phyloP scores from a whole-genome alignment of 1,140 invertebrate genomes.

The Zaprionus africanus region DNA sequence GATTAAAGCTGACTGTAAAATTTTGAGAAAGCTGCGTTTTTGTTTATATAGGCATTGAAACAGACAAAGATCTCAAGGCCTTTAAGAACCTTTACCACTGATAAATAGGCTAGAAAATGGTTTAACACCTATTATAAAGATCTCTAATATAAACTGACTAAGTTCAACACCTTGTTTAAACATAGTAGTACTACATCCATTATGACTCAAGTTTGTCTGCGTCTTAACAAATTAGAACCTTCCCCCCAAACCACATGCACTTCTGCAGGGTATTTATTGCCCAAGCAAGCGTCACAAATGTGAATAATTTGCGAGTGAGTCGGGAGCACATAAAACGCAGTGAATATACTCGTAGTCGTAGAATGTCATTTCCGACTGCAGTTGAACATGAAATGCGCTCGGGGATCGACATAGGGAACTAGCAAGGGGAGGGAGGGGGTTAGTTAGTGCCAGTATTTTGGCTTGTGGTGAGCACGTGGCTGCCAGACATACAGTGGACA shows the following conservation, averaged over 20 bases:
- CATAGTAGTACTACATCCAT: too few species aligned
- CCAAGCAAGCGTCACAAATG: conserved; percentile 42
- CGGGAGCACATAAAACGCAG: conserved; percentile 61
- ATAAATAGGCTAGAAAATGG: too few species aligned
- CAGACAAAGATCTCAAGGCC: too few species aligned
- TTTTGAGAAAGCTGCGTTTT: too few species aligned
- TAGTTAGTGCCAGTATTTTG: conserved; percentile 7
- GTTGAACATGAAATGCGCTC: conserved; percentile 58
- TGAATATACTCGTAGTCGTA: conserved; percentile 57
- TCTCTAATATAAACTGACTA: too few species aligned
- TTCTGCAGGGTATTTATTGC: background rate
- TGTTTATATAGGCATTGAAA: too few species aligned
- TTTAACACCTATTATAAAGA: too few species aligned
- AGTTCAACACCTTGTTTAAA: too few species aligned
- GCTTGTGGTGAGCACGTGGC: conserved; percentile 47
- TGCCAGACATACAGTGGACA: conserved; percentile 37
- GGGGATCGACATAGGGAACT: background rate
- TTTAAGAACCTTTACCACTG: too few species aligned
- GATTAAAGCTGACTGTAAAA: too few species aligned
- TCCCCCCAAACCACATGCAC: background rate
- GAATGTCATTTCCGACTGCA: conserved; percentile 74
- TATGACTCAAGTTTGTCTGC: background rate
- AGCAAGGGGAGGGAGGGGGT: background rate
- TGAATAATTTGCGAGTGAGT: conserved; percentile 53
- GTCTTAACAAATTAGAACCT: background rate